Percentiles rank a stretch among this genome's conserved stretches.
These are phyloP conservation scores for Pygoscelis antarcticus DNA, from an alignment of 2,113 vertebrate species.

Conservation along the genomic window DNA sequence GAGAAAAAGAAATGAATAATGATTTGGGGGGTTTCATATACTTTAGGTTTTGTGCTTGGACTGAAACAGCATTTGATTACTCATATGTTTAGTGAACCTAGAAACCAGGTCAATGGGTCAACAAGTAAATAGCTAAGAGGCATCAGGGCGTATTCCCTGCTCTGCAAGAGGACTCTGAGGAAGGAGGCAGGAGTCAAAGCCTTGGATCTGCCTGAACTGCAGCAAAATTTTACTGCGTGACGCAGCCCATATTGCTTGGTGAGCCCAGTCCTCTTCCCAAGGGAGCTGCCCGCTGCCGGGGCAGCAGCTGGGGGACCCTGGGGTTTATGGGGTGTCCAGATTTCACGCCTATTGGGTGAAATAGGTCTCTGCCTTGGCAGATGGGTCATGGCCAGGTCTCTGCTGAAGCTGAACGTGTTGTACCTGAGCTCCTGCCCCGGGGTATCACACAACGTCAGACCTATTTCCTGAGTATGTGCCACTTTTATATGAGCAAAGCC, in stretches of 20 bases:
- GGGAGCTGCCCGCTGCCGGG: neutral
- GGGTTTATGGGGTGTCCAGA: neutral
- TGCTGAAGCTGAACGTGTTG: neutral
- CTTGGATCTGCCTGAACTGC: neutral
- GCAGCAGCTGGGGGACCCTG: neutral
- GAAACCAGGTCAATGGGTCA: neutral
- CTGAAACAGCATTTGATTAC: neutral
- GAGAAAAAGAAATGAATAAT: neutral
- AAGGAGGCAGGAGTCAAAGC: neutral
- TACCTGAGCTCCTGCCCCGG: neutral
- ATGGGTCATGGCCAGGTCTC: neutral
- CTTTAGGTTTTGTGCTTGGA: neutral
- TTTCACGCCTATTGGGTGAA: neutral
- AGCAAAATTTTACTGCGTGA: neutral
- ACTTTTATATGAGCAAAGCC: neutral
- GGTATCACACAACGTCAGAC: neutral
- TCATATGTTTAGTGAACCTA: neutral
- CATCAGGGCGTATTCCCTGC: neutral
- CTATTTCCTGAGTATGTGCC: neutral
- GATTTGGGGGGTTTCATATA: neutral
- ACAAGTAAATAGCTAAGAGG: neutral
- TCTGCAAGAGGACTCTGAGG: neutral
- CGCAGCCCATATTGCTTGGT: neutral
- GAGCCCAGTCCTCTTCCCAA: neutral
- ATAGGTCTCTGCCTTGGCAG: neutral